These are phyloP conservation scores for Hemiscyllium ocellatum DNA, from an alignment of 2,113 vertebrate species.

Conservation along the genomic window DNA sequence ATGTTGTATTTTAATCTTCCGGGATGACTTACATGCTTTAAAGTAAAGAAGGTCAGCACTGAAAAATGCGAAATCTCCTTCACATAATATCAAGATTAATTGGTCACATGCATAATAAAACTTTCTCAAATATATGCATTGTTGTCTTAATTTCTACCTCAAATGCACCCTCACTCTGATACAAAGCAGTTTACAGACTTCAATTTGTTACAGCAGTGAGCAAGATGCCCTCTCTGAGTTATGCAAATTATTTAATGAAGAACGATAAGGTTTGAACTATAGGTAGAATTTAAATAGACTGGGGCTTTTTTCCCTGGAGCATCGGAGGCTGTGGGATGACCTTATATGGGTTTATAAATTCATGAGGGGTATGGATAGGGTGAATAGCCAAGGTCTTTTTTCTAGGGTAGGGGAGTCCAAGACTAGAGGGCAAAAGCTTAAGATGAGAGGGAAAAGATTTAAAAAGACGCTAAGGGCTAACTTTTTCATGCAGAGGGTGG, in stretches of 20 bases:
- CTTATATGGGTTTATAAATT: too few species aligned
- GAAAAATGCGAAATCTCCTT: neutral
- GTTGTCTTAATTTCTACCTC: neutral
- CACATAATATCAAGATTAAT: neutral
- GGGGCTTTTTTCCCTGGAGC: too few species aligned
- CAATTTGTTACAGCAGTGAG: neutral
- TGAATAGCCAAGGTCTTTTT: too few species aligned
- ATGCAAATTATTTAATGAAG: neutral
- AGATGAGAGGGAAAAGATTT: too few species aligned
- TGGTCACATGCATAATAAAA: neutral
- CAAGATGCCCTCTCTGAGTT: neutral
- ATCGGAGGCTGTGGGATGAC: too few species aligned
- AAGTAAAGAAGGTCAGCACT: neutral
- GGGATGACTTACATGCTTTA: neutral
- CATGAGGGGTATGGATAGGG: too few species aligned
- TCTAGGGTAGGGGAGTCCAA: too few species aligned
- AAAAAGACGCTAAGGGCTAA: too few species aligned
- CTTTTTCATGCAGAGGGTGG: too few species aligned
- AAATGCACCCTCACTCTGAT: neutral
- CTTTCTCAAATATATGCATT: neutral
- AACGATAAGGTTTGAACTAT: neutral
- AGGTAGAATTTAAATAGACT: too few species aligned
- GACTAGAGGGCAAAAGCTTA: too few species aligned
- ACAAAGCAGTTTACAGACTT: neutral
- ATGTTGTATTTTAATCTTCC: neutral